These are phyloP conservation scores for Drosophila niveifrons DNA, from an alignment of 2,888 invertebrate species.

Conservation along the genomic window DNA sequence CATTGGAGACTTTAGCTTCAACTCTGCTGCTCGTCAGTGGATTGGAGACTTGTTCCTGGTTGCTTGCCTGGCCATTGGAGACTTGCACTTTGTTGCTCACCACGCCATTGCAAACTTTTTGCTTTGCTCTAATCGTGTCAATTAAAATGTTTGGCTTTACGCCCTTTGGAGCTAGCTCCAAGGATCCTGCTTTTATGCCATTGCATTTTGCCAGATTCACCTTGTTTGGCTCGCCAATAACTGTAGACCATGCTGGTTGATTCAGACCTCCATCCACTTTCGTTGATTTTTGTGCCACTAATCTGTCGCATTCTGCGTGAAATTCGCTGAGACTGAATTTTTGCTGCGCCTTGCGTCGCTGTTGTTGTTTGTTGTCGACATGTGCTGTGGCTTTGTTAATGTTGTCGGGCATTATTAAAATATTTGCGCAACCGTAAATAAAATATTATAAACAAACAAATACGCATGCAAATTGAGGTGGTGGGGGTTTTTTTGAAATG, in stretches of 20 bases:
- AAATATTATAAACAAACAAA: conserved; percentile 6
- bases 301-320: neutral
- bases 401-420: conserved; percentile 24
- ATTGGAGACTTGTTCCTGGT: too few relatives aligned
- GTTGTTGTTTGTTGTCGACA: neutral
- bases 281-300: neutral
- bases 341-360: conserved; percentile 5
- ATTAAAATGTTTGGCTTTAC: neutral
- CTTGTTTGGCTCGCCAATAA: neutral
- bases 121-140: neutral
- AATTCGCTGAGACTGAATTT: conserved; percentile 16
- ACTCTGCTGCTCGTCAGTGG: neutral
- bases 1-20: neutral
- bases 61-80: too few relatives aligned
- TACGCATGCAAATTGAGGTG: neutral
- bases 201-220: neutral
- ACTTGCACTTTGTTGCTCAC: neutral
- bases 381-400: neutral
- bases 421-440: neutral
- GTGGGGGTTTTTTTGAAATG: neutral
- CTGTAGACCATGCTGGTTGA: neutral
- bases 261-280: neutral
- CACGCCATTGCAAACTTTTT: neutral
- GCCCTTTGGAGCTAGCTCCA: neutral
- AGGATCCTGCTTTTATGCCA: neutral